Conservation (phyloP, 2,113 vertebrate genomes). For the Heptranchias perlo region DNA sequence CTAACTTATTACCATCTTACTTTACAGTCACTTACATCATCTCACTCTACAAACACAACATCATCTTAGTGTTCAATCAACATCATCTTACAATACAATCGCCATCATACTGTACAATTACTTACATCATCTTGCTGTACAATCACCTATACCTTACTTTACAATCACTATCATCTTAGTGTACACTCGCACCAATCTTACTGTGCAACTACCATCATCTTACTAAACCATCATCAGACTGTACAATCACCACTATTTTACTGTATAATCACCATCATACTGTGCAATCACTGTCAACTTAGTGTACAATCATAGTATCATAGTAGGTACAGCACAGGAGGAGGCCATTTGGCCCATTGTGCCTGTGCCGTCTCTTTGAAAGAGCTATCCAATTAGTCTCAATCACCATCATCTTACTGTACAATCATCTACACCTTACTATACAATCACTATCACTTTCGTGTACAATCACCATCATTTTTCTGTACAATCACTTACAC, state of each 20-base stretch:
- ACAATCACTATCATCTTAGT: not conserved
- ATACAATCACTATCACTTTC: not conserved
- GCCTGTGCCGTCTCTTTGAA: too few species aligned
- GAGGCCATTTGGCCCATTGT: too few species aligned
- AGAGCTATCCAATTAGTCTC: too few species aligned
- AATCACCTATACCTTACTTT: not conserved
- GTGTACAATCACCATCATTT: too few species aligned
- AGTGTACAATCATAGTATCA: too few species aligned
- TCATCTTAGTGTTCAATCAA: not conserved
- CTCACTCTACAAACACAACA: not conserved
- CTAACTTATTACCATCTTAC: not conserved
- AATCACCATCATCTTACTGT: not conserved
- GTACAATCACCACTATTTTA: not conserved
- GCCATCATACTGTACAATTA: not conserved
- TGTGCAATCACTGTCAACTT: not conserved
- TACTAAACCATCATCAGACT: not conserved
- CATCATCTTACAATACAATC: not conserved
- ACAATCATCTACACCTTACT: not conserved
- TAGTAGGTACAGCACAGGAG: too few species aligned
- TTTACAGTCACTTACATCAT: not conserved
- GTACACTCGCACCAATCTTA: not conserved
- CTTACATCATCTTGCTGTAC: not conserved
- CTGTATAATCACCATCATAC: not conserved
- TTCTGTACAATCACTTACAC: too few species aligned
- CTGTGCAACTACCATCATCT: not conserved